Evolutionary conservation across 2,888 invertebrate genomes (phyloP), one percentile per base, ranked within the genome.

Genomic region (Heliconius ismenius): DNA sequence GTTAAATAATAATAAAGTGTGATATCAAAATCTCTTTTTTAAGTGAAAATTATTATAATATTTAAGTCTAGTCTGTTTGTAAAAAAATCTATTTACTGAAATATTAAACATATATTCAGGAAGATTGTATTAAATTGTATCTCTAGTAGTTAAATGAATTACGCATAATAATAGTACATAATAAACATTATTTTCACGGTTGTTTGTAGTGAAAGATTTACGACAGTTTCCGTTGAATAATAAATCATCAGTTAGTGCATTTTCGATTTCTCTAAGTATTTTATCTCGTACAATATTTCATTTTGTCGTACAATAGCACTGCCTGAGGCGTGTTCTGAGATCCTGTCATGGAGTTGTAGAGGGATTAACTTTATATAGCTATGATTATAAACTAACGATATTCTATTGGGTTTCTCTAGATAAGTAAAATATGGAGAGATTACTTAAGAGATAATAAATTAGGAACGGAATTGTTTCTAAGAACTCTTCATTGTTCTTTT

Each of bases 281-380:
- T 81, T 81, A 81, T 81, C 82, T 72, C 72, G 81, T 84, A 76
- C 74, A 82, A 80, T 80, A 81, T 79, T 81, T 80, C 83, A 83
- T 82, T 79, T 79, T 79, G 78, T 79, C 67, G 80, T 78, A 84
- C 83, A 84, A 84, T 85, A 81, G 81, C 76, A 65, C 72, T 78
- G 84, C 87, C 83, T 79, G 79, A 75, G 83, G 86, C 84, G 64
- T 39, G 64, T 70, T 70, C 63, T 68, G 28, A 82, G 82, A 87
- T 86, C 85, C 83, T 84, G 83, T 84, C 86, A 82, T 81, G 28
- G 75, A 73, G 39, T 39, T n/a, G 62, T 26, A 62, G 39, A 73
- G 62, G 65, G 39, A 69, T 69, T 63, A 69, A 32, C 49, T 39
- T 60, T 58, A 58, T 73, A 62, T 24, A 26, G 72, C 26, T 26